A percentile compares a stretch with the other conserved stretches of the same genome.
Conservation (phyloP, 2,113 vertebrate species). For the Ictalurus furcatus region DNA sequence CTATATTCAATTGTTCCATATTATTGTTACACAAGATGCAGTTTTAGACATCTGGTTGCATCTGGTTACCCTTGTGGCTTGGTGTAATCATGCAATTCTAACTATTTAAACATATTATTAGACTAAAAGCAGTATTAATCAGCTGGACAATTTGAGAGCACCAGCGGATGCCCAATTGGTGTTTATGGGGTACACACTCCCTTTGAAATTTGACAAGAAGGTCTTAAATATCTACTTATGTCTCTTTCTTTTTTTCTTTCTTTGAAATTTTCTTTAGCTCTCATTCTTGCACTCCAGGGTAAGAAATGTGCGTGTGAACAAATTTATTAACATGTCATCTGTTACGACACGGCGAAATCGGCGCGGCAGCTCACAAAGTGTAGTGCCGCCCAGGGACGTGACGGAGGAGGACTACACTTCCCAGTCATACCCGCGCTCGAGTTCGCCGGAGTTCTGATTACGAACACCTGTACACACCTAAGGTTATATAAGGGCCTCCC, state of each 20-base stretch:
- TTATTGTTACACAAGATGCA: background rate
- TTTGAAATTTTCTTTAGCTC: conserved; percentile 64
- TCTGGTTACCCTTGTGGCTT: too few relatives aligned
- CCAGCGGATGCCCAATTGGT: background rate
- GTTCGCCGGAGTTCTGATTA: too few relatives aligned
- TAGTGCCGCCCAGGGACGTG: too few relatives aligned
- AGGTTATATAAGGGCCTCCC: too few relatives aligned
- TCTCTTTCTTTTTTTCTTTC: background rate
- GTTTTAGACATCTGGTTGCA: background rate
- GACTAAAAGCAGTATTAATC: background rate
- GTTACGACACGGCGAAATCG: too few relatives aligned
- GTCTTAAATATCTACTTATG: background rate
- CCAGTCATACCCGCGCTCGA: too few relatives aligned
- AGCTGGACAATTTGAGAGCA: background rate
- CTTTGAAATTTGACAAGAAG: background rate
- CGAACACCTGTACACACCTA: too few relatives aligned
- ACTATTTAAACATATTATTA: background rate
- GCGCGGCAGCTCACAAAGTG: too few relatives aligned
- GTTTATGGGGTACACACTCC: background rate
- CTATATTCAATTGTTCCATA: background rate
- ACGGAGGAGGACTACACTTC: too few relatives aligned
- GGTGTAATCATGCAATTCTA: background rate
- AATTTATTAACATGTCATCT: background rate
- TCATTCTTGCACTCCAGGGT: conserved; percentile 77
- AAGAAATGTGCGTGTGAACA: conserved; percentile 50